These are phyloP conservation scores for Idaea biselata DNA, from an alignment of 2,888 invertebrate genomes.

Conservation along the genomic window DNA sequence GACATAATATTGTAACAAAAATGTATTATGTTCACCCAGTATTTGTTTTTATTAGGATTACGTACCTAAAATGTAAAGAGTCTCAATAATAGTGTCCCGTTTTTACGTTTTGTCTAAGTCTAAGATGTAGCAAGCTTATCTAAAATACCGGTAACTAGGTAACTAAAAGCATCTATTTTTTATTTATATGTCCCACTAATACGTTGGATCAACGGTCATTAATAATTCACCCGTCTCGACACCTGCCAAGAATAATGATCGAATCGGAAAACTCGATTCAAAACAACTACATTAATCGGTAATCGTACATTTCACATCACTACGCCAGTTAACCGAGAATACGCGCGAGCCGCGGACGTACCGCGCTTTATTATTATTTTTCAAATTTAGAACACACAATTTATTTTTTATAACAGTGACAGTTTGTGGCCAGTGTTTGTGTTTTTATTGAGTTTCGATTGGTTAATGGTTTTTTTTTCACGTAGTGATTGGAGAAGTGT, in stretches of 20 bases:
- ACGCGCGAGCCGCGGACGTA: conserved; percentile 50
- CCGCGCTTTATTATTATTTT: conserved; percentile 13
- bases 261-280: neutral
- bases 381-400: conserved; percentile 15
- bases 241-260: neutral
- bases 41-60: no score
- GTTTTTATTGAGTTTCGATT: neutral
- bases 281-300: conserved; percentile 8
- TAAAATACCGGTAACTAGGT: no score
- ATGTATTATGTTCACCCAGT: no score
- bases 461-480: neutral
- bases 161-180: neutral
- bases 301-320: conserved; percentile 46
- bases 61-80: no score
- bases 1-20: no score
- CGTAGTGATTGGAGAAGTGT: neutral
- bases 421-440: neutral
- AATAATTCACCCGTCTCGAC: neutral
- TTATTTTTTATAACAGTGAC: conserved; percentile 1
- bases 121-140: no score
- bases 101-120: no score
- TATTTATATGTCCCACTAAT: neutral
- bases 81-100: no score
- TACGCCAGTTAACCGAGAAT: conserved; percentile 55
- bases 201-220: neutral